Evolutionary conservation across 2,888 invertebrate species (phyloP), one percentile per base, ranked within the genome.

Genomic region (Mesorhabditis belari): DNA sequence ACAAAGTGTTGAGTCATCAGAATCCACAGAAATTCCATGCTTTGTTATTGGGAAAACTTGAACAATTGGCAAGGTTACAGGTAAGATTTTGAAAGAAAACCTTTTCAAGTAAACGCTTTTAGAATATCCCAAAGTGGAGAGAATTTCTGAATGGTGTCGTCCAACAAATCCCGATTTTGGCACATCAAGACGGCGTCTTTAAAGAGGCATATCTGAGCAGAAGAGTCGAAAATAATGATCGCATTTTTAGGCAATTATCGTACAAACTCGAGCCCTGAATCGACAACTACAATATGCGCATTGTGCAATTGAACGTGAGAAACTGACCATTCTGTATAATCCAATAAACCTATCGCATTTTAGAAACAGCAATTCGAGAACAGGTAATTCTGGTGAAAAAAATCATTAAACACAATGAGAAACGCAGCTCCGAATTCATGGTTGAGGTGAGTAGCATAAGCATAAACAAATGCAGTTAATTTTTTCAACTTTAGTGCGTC

Each of bases 31-130:
- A 24, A 35, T 49, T 69, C 3, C 60, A 62, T 44, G 63, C 61
- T 2, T 44, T 73, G 9, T 59, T 73, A 2, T 56, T 73, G 9
- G 61, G 63, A 3, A 73, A 73, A 58, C 26, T 71, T 23, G 53
- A 66, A 26, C 73, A 73, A 55, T 27, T 71, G 49, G 55, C 53
- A 5, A 29, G 49, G 6, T 54, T 66, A 24, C 55, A 58, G 54
- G 66, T 66, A 49, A 17, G n/a, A n/a, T n/a, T n/a, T n/a, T n/a
- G n/a, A n/a, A n/a, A n/a, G n/a, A n/a, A n/a, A n/a, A n/a, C n/a
- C n/a, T n/a, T n/a, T n/a, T n/a, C n/a, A n/a, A n/a, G n/a, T n/a
- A 35, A 9, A 17, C n/a, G 44, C 12, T n/a, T 35, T 35, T 35
- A 35, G 44, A 35, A 35, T n/a, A 9, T 35, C 12, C 12, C 12